phyloP scores from a whole-genome alignment of 64 coral and sea anemone genomes.

The Montipora sp. region DNA sequence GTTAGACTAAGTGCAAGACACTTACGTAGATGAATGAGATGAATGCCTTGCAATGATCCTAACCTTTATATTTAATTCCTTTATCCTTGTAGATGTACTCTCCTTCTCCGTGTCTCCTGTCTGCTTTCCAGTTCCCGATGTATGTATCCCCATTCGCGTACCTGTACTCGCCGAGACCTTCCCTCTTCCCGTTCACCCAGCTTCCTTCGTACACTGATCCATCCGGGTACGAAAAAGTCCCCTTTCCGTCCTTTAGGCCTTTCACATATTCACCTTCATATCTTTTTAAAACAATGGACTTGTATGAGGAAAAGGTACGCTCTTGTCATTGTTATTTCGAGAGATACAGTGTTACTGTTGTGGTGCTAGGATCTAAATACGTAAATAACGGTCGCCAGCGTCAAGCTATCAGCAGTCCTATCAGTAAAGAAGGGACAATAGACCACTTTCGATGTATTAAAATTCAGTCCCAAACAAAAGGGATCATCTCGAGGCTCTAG shows the following conservation, averaged over 20 bases:
- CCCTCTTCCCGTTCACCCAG: conserved; percentile 40
- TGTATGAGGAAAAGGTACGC: background rate
- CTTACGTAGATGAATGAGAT: too few relatives aligned
- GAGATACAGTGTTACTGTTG: background rate
- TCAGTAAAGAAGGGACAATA: too few relatives aligned
- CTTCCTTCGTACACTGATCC: conserved; percentile 63
- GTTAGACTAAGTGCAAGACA: too few relatives aligned
- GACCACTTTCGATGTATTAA: too few relatives aligned
- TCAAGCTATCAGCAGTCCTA: too few relatives aligned
- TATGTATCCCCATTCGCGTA: conserved; percentile 74
- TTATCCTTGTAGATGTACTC: conserved; percentile 60
- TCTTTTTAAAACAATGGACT: background rate
- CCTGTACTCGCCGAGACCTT: conserved; percentile 58
- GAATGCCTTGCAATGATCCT: background rate
- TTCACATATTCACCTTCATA: conserved; percentile 74
- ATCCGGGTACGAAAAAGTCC: conserved; percentile 68
- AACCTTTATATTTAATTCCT: conserved; percentile 59
- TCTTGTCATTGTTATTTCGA: background rate
- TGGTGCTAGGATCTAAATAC: too few relatives aligned
- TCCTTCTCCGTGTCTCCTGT: conserved; percentile 56
- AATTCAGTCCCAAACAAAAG: too few relatives aligned
- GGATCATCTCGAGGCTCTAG: too few relatives aligned
- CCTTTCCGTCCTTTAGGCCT: conserved; percentile 30
- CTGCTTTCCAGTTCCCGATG: conserved; percentile 64
- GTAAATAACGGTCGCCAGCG: too few relatives aligned